A percentile compares a stretch with the other conserved stretches of the same genome.
phyloP scores from a whole-genome alignment of 2,113 vertebrate genomes.

The Percopsis transmontana region DNA sequence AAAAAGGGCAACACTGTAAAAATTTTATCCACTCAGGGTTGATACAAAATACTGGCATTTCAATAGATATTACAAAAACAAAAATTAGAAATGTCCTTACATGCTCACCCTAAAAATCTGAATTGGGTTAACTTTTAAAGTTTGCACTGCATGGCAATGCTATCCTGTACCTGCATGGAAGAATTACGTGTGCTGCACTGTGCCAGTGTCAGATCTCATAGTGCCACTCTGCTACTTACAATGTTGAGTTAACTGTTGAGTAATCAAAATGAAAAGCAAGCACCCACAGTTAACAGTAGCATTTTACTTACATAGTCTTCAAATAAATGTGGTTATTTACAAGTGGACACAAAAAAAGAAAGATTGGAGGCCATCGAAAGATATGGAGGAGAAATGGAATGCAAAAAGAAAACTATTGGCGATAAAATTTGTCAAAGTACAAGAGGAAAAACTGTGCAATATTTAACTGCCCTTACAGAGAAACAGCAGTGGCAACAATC shows the following conservation, averaged over 20 bases:
- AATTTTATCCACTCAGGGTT: constrained; percentile 63
- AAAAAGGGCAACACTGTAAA: constrained; percentile 67
- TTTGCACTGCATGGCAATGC: constrained; percentile 75
- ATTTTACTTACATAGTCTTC: constrained; percentile 71
- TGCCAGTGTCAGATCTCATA: constrained; percentile 59
- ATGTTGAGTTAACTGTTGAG: constrained; percentile 66
- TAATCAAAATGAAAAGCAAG: constrained; percentile 66
- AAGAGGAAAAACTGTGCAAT: constrained; percentile 88
- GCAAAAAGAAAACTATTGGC: constrained; percentile 71
- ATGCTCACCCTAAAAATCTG: constrained; percentile 60
- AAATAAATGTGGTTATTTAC: constrained; percentile 71
- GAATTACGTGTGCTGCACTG: constrained; percentile 60
- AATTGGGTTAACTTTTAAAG: constrained; percentile 62
- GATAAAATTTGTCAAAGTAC: constrained; percentile 73
- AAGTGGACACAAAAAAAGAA: constrained; percentile 49
- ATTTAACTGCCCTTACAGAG: constrained; percentile 84
- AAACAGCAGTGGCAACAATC: constrained; percentile 85
- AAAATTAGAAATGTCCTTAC: constrained; percentile 63
- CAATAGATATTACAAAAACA: constrained; percentile 64
- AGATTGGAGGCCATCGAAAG: constrained; percentile 61
- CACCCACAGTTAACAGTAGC: constrained; percentile 77
- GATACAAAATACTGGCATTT: constrained; percentile 73
- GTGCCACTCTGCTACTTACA: constrained; percentile 69
- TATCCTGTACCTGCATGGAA: constrained; percentile 64
- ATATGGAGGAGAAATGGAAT: constrained; percentile 75